These are phyloP conservation scores for Cephus nigrinus DNA, from an alignment of 2,888 invertebrate species.

Conservation along the genomic window DNA sequence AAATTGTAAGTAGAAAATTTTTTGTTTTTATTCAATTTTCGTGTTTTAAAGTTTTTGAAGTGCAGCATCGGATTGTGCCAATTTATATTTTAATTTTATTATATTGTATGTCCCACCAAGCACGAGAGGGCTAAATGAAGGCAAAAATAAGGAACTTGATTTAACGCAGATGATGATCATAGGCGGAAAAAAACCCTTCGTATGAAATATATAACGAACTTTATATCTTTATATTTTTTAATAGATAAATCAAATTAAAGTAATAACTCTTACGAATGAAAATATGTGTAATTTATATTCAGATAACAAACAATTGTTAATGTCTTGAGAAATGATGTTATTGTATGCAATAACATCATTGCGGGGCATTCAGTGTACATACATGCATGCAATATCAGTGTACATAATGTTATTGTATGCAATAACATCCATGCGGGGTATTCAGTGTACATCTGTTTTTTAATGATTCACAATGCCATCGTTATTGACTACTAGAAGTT, in stretches of 20 bases:
- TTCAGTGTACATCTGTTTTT: background rate
- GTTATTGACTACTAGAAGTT: background rate
- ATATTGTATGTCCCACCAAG: too few relatives aligned
- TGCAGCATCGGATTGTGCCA: too few relatives aligned
- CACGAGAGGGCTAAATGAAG: background rate
- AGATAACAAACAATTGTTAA: background rate
- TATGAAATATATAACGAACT: background rate
- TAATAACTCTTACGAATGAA: background rate
- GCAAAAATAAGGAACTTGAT: too few relatives aligned
- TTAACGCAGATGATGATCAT: background rate
- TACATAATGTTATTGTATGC: background rate
- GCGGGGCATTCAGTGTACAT: background rate
- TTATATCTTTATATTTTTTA: background rate
- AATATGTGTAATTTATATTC: background rate
- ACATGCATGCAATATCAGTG: too few relatives aligned
- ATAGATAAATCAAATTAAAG: background rate
- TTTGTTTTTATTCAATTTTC: too few relatives aligned
- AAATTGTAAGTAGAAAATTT: too few relatives aligned
- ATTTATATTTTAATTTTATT: too few relatives aligned
- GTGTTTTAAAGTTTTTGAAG: too few relatives aligned
- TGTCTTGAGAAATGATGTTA: background rate
- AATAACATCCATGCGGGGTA: background rate
- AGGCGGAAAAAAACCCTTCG: background rate
- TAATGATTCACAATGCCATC: background rate
- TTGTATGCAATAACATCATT: background rate